Percentiles rank a stretch among this genome's conserved stretches.
Evolutionary conservation across 2,797 vertebrate genomes (phyloP).

Genomic region (Myripristis jacobus): DNA sequence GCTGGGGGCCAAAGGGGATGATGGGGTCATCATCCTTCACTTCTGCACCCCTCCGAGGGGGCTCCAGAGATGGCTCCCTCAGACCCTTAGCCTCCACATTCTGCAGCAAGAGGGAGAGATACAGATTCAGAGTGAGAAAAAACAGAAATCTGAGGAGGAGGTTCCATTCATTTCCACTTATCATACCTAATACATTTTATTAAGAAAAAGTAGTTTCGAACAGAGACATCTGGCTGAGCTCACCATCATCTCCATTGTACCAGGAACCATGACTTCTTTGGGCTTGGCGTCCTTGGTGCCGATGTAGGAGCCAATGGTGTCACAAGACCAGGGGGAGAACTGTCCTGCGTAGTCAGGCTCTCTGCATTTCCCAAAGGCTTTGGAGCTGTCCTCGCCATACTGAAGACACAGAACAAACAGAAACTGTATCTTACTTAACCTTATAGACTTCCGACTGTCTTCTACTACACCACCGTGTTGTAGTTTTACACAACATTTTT

Average conservation of each 20-base stretch:
- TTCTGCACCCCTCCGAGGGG: conserved; percentile 91
- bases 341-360: conserved; percentile 93
- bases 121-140: not conserved
- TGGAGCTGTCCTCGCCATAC: conserved; percentile 95
- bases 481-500: not conserved
- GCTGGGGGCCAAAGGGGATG: conserved; percentile 96
- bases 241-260: conserved; percentile 94
- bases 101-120: conserved; percentile 68
- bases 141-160: not conserved
- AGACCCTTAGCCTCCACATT: conserved; percentile 92
- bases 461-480: not conserved
- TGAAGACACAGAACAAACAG: conserved; percentile 66
- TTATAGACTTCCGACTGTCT: not conserved
- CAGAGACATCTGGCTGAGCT: conserved; percentile 47
- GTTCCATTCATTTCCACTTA: not conserved
- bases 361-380: conserved; percentile 90
- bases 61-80: conserved; percentile 90
- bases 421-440: not conserved
- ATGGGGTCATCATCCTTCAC: conserved; percentile 96
- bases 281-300: conserved; percentile 98
- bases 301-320: conserved; percentile 98
- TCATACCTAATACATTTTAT: not conserved
- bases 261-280: conserved; percentile 93
- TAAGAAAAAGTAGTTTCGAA: not conserved
- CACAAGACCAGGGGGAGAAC: conserved; percentile 99